These are phyloP conservation scores for Bubo blakistoni DNA, from an alignment of 2,113 vertebrate species.

Conservation along the genomic window DNA sequence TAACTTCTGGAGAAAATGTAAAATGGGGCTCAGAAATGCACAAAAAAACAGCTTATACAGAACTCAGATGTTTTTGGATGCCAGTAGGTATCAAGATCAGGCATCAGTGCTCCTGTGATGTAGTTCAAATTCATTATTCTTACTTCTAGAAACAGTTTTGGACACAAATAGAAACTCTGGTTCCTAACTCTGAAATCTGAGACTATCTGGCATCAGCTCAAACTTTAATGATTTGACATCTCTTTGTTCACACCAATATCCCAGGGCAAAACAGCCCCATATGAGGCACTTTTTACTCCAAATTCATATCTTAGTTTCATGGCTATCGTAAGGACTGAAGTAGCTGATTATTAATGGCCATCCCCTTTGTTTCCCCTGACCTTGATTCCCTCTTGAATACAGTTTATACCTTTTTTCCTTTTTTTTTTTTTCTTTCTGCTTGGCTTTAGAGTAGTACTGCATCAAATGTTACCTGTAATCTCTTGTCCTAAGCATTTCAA, in stretches of 20 bases:
- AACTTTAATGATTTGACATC: slow-evolving; percentile 23
- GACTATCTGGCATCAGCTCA: neutral
- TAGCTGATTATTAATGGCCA: slow-evolving; percentile 14
- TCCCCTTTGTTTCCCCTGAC: neutral
- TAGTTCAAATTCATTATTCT: neutral
- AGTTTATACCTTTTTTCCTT: neutral
- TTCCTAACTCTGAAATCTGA: slow-evolving; percentile 22
- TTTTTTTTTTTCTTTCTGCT: neutral
- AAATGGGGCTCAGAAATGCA: neutral
- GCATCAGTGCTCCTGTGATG: neutral
- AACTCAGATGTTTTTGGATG: neutral
- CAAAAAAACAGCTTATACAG: neutral
- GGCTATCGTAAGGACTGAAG: neutral
- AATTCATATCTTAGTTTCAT: neutral
- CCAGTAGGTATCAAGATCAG: neutral
- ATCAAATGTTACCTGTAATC: neutral
- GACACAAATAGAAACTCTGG: neutral
- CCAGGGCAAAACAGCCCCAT: neutral
- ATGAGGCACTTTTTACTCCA: neutral
- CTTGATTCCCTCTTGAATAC: neutral
- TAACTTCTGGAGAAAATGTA: neutral
- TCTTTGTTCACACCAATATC: slow-evolving; percentile 36
- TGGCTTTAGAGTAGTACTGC: neutral
- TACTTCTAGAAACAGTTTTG: slow-evolving; percentile 13
- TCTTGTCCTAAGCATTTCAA: neutral